These are phyloP conservation scores for Crotalus horridus DNA, from an alignment of 2,113 vertebrate species.

Conservation along the genomic window DNA sequence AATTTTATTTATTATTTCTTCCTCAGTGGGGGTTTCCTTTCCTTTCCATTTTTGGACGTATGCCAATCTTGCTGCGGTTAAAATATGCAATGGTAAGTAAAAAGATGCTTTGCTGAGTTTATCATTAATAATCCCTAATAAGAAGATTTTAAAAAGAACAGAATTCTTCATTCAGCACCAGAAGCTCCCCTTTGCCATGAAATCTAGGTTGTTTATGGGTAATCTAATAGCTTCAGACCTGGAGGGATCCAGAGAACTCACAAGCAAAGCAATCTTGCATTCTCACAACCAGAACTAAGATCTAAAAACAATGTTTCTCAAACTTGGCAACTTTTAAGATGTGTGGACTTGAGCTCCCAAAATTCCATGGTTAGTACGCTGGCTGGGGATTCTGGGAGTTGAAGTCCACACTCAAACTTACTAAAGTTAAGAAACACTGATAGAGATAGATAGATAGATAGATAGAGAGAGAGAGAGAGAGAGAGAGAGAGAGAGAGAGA, in stretches of 20 bases:
- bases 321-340: background rate
- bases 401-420: background rate
- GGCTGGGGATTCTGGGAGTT: background rate
- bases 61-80: too few relatives aligned
- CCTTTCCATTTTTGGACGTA: too few relatives aligned
- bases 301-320: background rate
- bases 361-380: background rate
- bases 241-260: background rate
- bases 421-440: background rate
- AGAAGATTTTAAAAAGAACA: background rate
- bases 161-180: background rate
- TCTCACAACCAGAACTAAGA: background rate
- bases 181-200: background rate
- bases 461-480: too few relatives aligned
- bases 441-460: too few relatives aligned
- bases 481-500: too few relatives aligned
- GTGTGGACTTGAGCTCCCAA: background rate
- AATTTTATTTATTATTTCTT: too few relatives aligned
- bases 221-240: background rate
- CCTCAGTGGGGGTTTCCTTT: too few relatives aligned
- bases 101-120: too few relatives aligned
- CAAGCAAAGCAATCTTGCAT: background rate
- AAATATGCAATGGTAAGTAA: too few relatives aligned
- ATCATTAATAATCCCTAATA: too few relatives aligned
- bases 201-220: background rate